Percentiles rank a stretch among this genome's conserved stretches.
phyloP scores from a whole-genome alignment of 2,888 invertebrate species.

The Cephus sareptanus region DNA sequence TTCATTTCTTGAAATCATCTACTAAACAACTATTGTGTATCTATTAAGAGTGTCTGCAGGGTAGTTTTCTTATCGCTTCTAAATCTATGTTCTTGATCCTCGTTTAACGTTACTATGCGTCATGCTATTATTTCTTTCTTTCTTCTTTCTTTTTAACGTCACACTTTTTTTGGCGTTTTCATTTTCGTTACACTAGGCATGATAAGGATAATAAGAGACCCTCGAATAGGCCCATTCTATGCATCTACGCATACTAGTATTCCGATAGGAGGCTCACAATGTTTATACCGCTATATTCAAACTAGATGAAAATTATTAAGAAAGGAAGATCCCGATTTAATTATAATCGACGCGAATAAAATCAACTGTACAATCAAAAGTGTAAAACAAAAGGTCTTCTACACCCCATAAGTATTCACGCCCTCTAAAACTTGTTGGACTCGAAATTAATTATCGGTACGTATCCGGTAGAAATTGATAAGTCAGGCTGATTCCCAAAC shows the following conservation, averaged over 20 bases:
- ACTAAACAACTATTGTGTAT: conserved; percentile 25
- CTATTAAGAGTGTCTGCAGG: conserved; percentile 24
- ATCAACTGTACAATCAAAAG: background rate
- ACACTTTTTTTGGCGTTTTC: background rate
- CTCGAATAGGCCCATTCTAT: conserved; percentile 15
- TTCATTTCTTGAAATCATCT: conserved; percentile 3
- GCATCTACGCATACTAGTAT: background rate
- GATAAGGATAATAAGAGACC: conserved; percentile 1
- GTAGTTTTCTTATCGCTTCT: conserved; percentile 18
- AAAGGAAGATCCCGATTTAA: conserved; percentile 21
- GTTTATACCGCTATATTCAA: background rate
- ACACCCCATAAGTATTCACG: background rate
- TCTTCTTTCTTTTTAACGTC: background rate
- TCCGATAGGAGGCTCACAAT: background rate
- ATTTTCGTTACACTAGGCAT: background rate
- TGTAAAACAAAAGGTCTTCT: background rate
- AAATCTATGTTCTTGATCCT: conserved; percentile 21
- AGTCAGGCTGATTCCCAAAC: conserved; percentile 2
- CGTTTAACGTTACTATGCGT: background rate
- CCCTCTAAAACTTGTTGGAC: background rate
- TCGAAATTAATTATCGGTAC: background rate
- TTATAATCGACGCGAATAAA: background rate
- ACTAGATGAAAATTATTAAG: background rate
- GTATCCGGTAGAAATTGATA: conserved; percentile 10
- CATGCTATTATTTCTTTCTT: background rate